Percentiles rank a stretch among this genome's conserved stretches.
Evolutionary conservation across 2,797 vertebrate genomes (phyloP).

Genomic region (Melanotaenia maccullochi): DNA sequence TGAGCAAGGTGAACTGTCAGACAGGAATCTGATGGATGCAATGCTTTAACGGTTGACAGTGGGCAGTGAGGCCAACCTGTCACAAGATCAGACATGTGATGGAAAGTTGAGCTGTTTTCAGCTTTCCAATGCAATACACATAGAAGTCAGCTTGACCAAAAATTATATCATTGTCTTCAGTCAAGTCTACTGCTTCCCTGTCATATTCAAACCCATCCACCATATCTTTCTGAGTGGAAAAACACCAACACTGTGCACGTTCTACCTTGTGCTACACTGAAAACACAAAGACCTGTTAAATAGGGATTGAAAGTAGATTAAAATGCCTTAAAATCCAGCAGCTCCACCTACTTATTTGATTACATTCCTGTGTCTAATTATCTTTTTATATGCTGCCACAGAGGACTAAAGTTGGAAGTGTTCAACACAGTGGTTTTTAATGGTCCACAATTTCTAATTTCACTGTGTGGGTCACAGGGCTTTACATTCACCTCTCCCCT

Average conservation of each 20-base stretch:
- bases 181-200: background rate
- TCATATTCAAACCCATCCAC: background rate
- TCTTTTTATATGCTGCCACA: constrained; percentile 5
- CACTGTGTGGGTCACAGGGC: background rate
- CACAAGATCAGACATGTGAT: background rate
- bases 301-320: background rate
- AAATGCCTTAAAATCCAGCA: constrained; percentile 2
- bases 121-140: background rate
- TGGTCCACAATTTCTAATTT: constrained; percentile 5
- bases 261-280: constrained; percentile 2
- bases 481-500: constrained; percentile 12
- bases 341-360: constrained; percentile 1
- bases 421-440: constrained; percentile 9
- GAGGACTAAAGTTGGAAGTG: constrained; percentile 5
- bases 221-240: background rate
- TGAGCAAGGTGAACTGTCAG: background rate
- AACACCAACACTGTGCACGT: background rate
- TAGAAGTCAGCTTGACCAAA: background rate
- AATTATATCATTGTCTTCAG: background rate
- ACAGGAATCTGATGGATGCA: background rate
- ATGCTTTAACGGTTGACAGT: background rate
- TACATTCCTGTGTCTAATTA: constrained; percentile 12
- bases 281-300: background rate
- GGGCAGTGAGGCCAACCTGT: background rate
- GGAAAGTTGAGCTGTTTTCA: background rate